phyloP scores from a whole-genome alignment of 2,888 invertebrate genomes.

The Nematopogon swammerdamellus region DNA sequence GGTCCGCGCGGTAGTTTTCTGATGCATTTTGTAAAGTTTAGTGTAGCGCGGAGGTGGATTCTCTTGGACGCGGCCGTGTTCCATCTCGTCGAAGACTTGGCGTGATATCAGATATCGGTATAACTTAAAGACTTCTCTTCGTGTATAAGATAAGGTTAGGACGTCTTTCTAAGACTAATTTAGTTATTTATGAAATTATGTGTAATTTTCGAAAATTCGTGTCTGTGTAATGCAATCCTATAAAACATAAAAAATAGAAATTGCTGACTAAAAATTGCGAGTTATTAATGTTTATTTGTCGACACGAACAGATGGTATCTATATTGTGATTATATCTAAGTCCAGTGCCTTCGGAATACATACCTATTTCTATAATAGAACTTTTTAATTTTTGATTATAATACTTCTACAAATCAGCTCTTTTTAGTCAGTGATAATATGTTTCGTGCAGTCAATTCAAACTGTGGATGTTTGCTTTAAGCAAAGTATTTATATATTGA shows the following conservation, averaged over 20 bases:
- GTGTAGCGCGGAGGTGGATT: too few relatives aligned
- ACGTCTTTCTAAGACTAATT: slow-evolving; percentile 42
- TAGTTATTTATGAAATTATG: slow-evolving; percentile 47
- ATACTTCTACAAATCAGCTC: neutral
- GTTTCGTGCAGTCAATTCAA: slow-evolving; percentile 44
- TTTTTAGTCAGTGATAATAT: slow-evolving; percentile 33
- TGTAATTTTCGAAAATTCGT: slow-evolving; percentile 19
- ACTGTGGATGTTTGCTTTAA: slow-evolving; percentile 23
- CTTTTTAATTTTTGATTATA: slow-evolving; percentile 13
- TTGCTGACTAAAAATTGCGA: neutral
- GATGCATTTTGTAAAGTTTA: neutral
- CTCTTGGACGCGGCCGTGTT: slow-evolving; percentile 18
- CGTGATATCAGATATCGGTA: slow-evolving; percentile 41
- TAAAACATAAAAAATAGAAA: neutral
- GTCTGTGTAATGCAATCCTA: neutral
- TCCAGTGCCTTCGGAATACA: slow-evolving; percentile 55
- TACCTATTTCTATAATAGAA: slow-evolving; percentile 46
- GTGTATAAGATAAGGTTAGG: slow-evolving; percentile 37
- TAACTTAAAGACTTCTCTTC: slow-evolving; percentile 47
- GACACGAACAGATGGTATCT: too few relatives aligned
- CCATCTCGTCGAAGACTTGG: slow-evolving; percentile 52
- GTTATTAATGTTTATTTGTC: too few relatives aligned
- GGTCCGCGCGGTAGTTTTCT: neutral
- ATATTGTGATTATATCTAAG: slow-evolving; percentile 4
- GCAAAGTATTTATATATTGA: neutral